These are phyloP conservation scores for Hirtodrosophila duncani DNA, from an alignment of 2,888 invertebrate species.

Conservation along the genomic window DNA sequence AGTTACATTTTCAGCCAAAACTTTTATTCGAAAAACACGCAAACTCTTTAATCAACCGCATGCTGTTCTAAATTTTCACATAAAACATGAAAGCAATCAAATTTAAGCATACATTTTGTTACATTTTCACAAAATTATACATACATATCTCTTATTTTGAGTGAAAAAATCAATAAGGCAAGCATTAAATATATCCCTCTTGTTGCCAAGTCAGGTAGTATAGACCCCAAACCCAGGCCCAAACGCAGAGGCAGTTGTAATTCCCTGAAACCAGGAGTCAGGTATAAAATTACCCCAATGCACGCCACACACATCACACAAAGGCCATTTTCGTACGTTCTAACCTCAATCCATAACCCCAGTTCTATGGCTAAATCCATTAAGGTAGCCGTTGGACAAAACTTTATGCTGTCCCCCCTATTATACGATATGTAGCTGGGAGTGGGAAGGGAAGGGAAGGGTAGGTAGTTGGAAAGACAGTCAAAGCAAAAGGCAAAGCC, in stretches of 20 bases:
- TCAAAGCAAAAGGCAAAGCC: conserved; percentile 28
- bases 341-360: conserved; percentile 25
- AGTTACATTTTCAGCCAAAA: too few relatives aligned
- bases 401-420: conserved; percentile 25
- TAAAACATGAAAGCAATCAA: too few relatives aligned
- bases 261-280: conserved; percentile 47
- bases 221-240: too few relatives aligned
- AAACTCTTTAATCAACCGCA: too few relatives aligned
- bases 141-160: too few relatives aligned
- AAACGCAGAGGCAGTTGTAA: conserved; percentile 42
- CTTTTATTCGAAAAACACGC: too few relatives aligned
- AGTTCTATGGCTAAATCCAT: conserved; percentile 16
- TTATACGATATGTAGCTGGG: neutral
- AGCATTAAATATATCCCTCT: conserved; percentile 43
- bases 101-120: too few relatives aligned
- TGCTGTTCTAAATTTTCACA: too few relatives aligned
- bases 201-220: too few relatives aligned
- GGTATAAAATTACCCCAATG: conserved; percentile 59
- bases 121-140: too few relatives aligned
- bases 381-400: conserved; percentile 25
- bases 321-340: conserved; percentile 74
- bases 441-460: neutral
- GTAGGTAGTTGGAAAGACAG: conserved; percentile 1
- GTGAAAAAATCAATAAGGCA: conserved; percentile 54
- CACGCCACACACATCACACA: conserved; percentile 62